These are phyloP conservation scores for Enteromius afrohamiltoni DNA, from an alignment of 2,797 vertebrate genomes.

Conservation along the genomic window DNA sequence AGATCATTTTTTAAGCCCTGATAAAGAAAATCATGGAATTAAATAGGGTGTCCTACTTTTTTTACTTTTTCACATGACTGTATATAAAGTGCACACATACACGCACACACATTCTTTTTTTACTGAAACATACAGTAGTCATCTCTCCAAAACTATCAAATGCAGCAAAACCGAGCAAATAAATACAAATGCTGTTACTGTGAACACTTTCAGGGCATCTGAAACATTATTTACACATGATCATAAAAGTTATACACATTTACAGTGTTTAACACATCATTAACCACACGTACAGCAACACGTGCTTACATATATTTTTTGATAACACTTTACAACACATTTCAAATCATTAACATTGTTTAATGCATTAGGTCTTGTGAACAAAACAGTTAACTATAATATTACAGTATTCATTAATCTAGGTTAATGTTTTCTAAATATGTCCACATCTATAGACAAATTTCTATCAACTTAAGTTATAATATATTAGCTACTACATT, in stretches of 20 bases:
- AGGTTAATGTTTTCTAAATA: background rate
- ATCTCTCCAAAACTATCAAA: slow-evolving; percentile 3
- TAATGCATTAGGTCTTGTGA: background rate
- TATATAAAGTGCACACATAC: background rate
- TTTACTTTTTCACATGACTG: background rate
- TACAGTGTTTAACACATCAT: slow-evolving; percentile 35
- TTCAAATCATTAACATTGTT: background rate
- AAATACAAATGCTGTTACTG: slow-evolving; percentile 10
- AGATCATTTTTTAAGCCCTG: background rate
- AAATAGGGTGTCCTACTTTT: too few relatives aligned
- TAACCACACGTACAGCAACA: background rate
- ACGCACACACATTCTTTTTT: background rate
- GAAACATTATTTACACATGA: slow-evolving; percentile 21
- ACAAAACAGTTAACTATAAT: background rate
- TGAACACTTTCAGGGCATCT: background rate
- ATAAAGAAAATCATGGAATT: too few relatives aligned
- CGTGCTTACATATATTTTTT: background rate
- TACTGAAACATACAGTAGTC: background rate
- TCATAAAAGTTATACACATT: slow-evolving; percentile 8
- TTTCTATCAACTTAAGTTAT: background rate
- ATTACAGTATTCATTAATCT: background rate
- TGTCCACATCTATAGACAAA: background rate
- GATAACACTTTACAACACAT: background rate
- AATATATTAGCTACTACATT: background rate
- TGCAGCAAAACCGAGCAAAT: background rate